Conservation (phyloP, 2,888 invertebrate species). For the Heliconius sara region DNA sequence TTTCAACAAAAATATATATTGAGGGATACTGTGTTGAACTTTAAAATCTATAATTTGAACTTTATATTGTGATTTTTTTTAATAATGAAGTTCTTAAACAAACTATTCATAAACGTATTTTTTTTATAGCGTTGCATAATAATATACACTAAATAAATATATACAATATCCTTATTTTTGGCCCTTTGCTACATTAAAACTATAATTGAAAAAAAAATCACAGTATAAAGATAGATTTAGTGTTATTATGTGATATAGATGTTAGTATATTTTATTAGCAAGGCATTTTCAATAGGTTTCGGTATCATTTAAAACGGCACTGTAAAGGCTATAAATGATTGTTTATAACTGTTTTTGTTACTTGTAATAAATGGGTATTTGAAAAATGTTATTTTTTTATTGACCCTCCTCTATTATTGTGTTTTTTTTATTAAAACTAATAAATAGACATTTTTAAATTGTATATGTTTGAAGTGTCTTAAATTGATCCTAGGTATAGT, state of each 20-base stretch:
- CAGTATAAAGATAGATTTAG: slow-evolving; percentile 26
- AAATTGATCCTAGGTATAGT: no score
- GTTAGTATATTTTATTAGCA: slow-evolving; percentile 24
- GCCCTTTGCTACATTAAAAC: neutral
- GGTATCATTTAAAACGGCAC: slow-evolving; percentile 22
- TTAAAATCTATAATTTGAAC: no score
- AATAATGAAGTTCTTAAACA: no score
- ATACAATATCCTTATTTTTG: neutral
- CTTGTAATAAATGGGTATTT: slow-evolving; percentile 32
- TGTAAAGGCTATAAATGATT: slow-evolving; percentile 29
- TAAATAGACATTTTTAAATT: no score
- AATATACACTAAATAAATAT: neutral
- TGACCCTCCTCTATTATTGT: neutral
- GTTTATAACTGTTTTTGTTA: slow-evolving; percentile 36
- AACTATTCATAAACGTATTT: no score
- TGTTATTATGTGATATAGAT: slow-evolving; percentile 34
- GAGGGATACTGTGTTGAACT: no score
- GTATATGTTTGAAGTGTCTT: no score
- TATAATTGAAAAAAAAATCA: neutral
- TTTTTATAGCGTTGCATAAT: no score
- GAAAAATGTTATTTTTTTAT: slow-evolving; percentile 23
- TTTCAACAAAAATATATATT: no score
- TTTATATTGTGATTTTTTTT: no score
- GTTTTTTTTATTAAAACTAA: neutral
- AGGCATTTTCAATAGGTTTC: slow-evolving; percentile 29